A percentile compares a stretch with the other conserved stretches of the same genome.
phyloP scores from a whole-genome alignment of 2,888 invertebrate genomes.

The Drosophila peninsularis region DNA sequence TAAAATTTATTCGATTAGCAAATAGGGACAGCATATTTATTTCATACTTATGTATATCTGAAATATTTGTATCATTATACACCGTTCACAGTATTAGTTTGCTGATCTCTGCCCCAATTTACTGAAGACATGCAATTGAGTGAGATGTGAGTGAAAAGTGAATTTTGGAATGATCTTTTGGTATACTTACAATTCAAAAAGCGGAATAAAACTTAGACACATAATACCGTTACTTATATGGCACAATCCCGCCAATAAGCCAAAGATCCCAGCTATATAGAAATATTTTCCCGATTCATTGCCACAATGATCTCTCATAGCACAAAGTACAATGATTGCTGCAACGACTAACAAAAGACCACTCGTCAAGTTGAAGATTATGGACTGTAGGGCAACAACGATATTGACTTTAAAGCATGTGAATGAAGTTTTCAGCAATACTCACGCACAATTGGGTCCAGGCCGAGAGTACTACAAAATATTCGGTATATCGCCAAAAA shows the following conservation, averaged over 20 bases:
- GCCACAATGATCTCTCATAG: slow-evolving; percentile 52
- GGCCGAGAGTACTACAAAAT: slow-evolving; percentile 51
- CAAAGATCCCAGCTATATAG: slow-evolving; percentile 25
- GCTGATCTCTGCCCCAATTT: not conserved
- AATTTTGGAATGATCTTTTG: too few relatives aligned
- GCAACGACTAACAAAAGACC: slow-evolving; percentile 41
- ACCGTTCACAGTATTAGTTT: too few relatives aligned
- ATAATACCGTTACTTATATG: slow-evolving; percentile 55
- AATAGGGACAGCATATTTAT: not conserved
- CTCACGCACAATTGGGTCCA: slow-evolving; percentile 68
- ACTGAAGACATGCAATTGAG: not conserved
- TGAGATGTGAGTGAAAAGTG: not conserved
- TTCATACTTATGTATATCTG: not conserved
- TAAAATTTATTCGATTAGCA: too few relatives aligned
- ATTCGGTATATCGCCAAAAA: slow-evolving; percentile 40
- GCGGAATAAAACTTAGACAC: slow-evolving; percentile 59
- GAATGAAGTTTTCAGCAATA: not conserved
- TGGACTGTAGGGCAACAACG: slow-evolving; percentile 41
- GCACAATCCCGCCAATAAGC: slow-evolving; percentile 53
- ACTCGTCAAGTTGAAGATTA: slow-evolving; percentile 52
- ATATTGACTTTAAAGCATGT: not conserved
- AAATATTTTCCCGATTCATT: slow-evolving; percentile 48
- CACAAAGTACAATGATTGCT: slow-evolving; percentile 30
- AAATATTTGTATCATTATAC: not conserved
- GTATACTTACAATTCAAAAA: slow-evolving; percentile 58